Evolutionary conservation across 2,797 vertebrate genomes (phyloP).

Genomic region (Cottoperca gobio): DNA sequence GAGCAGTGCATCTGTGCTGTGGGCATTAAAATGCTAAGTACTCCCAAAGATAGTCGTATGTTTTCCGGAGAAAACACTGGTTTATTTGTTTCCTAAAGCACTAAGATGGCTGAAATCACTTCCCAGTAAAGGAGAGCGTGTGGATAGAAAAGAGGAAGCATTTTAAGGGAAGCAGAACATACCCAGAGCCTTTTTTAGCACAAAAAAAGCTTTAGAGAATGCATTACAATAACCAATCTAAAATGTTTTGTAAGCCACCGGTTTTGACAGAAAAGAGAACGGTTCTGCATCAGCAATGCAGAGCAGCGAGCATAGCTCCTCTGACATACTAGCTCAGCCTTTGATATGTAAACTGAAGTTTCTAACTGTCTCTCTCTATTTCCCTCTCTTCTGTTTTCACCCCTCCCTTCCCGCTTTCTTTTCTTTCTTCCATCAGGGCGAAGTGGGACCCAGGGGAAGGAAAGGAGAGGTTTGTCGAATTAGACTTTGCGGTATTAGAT

Average conservation of each 20-base stretch:
- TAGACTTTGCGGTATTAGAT: slow-evolving; percentile 75
- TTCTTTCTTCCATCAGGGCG: slow-evolving; percentile 81
- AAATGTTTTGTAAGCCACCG: slow-evolving; percentile 52
- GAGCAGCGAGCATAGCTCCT: slow-evolving; percentile 41
- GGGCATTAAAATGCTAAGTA: background rate
- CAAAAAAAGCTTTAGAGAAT: slow-evolving; percentile 14
- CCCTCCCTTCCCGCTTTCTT: slow-evolving; percentile 43
- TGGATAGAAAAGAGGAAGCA: slow-evolving; percentile 11
- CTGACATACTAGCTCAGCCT: slow-evolving; percentile 63
- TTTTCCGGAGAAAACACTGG: background rate
- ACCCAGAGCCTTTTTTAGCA: background rate
- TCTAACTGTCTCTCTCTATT: slow-evolving; percentile 67
- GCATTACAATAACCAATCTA: slow-evolving; percentile 41
- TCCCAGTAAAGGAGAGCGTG: background rate
- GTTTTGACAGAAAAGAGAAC: slow-evolving; percentile 41
- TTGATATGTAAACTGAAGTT: slow-evolving; percentile 71
- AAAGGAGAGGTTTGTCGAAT: slow-evolving; percentile 89
- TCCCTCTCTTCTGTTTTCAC: slow-evolving; percentile 29
- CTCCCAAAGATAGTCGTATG: background rate
- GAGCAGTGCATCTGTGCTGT: background rate
- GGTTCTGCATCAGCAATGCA: slow-evolving; percentile 58
- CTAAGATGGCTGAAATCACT: slow-evolving; percentile 5
- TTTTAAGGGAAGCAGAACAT: slow-evolving; percentile 12
- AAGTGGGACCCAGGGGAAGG: slow-evolving; percentile 82
- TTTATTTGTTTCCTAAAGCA: background rate